Evolutionary conservation across 2,797 vertebrate species (phyloP).

Genomic region (Cyclura pinguis): DNA sequence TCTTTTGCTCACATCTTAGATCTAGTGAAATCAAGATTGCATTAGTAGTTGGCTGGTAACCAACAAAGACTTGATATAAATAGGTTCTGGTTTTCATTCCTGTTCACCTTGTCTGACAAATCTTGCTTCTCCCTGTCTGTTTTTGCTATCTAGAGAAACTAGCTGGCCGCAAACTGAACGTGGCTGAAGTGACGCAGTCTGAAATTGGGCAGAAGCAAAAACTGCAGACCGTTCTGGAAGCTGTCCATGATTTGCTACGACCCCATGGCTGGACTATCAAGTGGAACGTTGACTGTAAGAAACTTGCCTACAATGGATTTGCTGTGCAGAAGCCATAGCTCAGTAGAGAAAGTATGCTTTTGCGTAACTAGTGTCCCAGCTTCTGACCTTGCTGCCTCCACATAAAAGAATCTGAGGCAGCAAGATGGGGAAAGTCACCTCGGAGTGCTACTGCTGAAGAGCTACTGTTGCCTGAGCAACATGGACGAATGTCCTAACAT

Average conservation of each 20-base stretch:
- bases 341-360: neutral
- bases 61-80: neutral
- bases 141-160: conserved; percentile 86
- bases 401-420: neutral
- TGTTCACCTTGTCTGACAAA: conserved; percentile 6
- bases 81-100: neutral
- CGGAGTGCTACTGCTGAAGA: neutral
- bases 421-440: neutral
- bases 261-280: conserved; percentile 91
- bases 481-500: neutral
- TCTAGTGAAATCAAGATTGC: neutral
- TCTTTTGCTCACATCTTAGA: neutral
- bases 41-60: neutral
- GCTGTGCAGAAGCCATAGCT: neutral
- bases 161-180: conserved; percentile 90
- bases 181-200: conserved; percentile 97
- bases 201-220: conserved; percentile 98
- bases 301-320: neutral
- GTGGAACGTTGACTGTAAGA: conserved; percentile 95
- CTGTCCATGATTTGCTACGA: conserved; percentile 89
- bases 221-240: conserved; percentile 93
- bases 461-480: neutral
- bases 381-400: neutral
- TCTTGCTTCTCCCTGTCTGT: neutral
- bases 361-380: neutral